Evolutionary conservation across 2,797 vertebrate genomes (phyloP).

Genomic region (Morus bassanus): DNA sequence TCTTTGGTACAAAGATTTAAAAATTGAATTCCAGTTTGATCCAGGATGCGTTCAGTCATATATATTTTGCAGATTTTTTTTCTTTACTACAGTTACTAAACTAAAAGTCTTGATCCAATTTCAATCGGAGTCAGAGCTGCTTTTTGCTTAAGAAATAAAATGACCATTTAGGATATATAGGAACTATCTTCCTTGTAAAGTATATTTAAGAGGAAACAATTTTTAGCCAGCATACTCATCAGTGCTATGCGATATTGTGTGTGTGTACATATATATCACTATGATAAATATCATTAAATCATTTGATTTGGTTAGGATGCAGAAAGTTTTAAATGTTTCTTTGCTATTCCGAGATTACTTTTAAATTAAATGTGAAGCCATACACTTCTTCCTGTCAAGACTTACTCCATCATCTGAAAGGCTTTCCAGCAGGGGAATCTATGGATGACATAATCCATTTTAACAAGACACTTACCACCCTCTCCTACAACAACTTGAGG

Average conservation of each 20-base stretch:
- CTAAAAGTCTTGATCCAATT: neutral
- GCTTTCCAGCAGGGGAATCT: constrained; percentile 1
- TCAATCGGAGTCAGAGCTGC: neutral
- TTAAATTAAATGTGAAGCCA: neutral
- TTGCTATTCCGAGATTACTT: neutral
- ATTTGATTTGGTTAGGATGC: constrained; percentile 25
- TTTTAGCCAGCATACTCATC: neutral
- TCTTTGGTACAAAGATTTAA: neutral
- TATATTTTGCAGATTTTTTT: neutral
- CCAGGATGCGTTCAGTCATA: neutral
- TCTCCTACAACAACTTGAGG: neutral
- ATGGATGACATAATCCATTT: constrained; percentile 19
- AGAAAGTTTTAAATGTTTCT: constrained; percentile 23
- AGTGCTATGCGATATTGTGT: neutral
- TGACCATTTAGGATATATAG: neutral
- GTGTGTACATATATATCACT: neutral
- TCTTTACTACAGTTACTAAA: neutral
- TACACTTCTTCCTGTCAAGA: neutral
- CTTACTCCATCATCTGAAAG: neutral
- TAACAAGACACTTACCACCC: constrained; percentile 5
- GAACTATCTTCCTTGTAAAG: neutral
- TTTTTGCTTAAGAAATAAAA: constrained; percentile 13
- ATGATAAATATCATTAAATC: neutral
- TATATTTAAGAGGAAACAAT: neutral
- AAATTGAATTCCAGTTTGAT: neutral